These are phyloP conservation scores for Opisthograptis luteolata DNA, from an alignment of 2,888 invertebrate genomes.

Conservation along the genomic window DNA sequence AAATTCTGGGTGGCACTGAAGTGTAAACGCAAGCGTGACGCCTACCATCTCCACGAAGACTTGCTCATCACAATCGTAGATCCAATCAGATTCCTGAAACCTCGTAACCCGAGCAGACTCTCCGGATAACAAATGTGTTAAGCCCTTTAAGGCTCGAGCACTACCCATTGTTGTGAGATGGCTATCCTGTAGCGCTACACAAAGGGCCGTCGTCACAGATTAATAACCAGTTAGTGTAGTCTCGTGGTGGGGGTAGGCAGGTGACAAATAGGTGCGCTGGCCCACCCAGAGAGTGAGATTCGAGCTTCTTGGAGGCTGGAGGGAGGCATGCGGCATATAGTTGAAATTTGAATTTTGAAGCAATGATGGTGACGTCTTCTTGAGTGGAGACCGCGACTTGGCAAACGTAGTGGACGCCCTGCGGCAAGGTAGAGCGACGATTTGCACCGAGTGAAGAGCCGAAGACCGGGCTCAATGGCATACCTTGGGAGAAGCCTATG, in stretches of 20 bases:
- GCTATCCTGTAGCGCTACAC: conserved; percentile 61
- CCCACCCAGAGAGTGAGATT: conserved; percentile 64
- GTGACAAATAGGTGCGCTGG: conserved; percentile 70
- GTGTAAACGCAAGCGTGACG: too few relatives aligned
- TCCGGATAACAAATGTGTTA: conserved; percentile 73
- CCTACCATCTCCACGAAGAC: too few relatives aligned
- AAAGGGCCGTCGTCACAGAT: conserved; percentile 54
- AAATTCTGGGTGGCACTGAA: too few relatives aligned
- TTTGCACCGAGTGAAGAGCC: too few relatives aligned
- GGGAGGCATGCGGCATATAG: neutral
- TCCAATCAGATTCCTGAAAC: conserved; percentile 20
- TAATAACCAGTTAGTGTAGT: conserved; percentile 55
- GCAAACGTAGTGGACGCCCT: too few relatives aligned
- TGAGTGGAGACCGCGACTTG: too few relatives aligned
- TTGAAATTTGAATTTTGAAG: neutral
- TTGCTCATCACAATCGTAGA: conserved; percentile 3
- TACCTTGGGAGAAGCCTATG: too few relatives aligned
- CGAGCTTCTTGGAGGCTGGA: conserved; percentile 6
- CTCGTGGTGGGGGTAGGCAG: conserved; percentile 35
- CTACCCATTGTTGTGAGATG: conserved; percentile 71
- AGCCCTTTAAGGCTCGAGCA: conserved; percentile 73
- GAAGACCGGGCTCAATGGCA: too few relatives aligned
- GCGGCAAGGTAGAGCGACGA: too few relatives aligned
- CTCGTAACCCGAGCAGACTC: conserved; percentile 48
- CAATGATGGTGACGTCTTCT: too few relatives aligned